Conservation (phyloP, 2,113 vertebrate genomes). For the Oncorhynchus kisutch region DNA sequence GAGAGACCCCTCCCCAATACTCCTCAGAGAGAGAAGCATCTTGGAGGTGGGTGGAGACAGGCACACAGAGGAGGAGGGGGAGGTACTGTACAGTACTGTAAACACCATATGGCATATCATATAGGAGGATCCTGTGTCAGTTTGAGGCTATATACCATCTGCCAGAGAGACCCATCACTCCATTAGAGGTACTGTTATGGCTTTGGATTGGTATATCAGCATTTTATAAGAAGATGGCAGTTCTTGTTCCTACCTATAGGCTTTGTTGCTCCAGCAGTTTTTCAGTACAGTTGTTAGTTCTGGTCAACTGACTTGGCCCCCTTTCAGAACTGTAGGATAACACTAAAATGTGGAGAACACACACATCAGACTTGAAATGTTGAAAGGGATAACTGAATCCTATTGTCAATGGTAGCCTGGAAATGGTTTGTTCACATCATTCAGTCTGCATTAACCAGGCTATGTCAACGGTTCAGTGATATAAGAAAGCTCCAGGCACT, state of each 20-base stretch:
- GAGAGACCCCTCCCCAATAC: not conserved
- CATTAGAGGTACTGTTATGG: not conserved
- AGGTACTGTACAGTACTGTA: not conserved
- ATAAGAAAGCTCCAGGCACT: slow-evolving; percentile 36
- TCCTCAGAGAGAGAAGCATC: not conserved
- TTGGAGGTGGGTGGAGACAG: not conserved
- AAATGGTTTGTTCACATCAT: slow-evolving; percentile 25
- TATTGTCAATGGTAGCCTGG: slow-evolving; percentile 21
- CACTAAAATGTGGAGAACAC: slow-evolving; percentile 32
- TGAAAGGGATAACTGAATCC: too few species aligned
- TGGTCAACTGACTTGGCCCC: slow-evolving; percentile 7
- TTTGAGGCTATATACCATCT: not conserved
- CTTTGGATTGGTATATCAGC: not conserved
- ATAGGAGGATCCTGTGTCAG: not conserved
- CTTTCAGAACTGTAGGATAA: slow-evolving; percentile 27
- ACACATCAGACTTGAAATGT: slow-evolving; percentile 15
- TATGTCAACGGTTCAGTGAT: slow-evolving; percentile 24
- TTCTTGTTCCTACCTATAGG: not conserved
- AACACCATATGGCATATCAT: slow-evolving; percentile 1
- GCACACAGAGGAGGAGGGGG: not conserved
- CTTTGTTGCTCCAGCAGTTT: not conserved
- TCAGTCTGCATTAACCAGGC: not conserved
- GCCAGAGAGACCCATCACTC: not conserved
- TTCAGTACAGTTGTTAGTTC: slow-evolving; percentile 10
- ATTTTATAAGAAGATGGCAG: not conserved